These are phyloP conservation scores for Phrynocephalus forsythii DNA, from an alignment of 2,797 vertebrate species.

Conservation along the genomic window DNA sequence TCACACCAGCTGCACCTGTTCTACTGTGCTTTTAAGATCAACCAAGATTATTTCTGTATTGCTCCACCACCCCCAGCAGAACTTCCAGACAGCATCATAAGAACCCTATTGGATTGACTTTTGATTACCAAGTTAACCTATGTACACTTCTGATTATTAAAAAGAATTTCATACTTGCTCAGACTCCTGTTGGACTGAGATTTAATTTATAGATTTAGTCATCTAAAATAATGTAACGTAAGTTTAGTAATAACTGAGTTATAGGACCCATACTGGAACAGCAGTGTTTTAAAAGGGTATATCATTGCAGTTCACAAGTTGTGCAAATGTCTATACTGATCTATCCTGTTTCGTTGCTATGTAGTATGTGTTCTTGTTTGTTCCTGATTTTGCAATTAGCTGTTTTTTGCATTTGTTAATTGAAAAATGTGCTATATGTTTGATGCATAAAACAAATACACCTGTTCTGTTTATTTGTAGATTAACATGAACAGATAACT, in stretches of 20 bases:
- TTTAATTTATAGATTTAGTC: neutral
- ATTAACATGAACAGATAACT: neutral
- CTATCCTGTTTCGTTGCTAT: neutral
- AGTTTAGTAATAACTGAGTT: neutral
- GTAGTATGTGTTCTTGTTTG: neutral
- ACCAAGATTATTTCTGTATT: neutral
- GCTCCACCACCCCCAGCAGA: no score
- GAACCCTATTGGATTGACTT: neutral
- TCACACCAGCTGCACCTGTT: neutral
- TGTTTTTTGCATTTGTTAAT: neutral
- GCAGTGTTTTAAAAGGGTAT: neutral
- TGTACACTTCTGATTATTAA: neutral
- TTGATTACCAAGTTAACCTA: neutral
- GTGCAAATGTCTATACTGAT: neutral
- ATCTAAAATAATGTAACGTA: neutral
- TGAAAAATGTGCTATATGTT: neutral
- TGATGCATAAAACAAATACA: neutral
- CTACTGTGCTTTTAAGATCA: neutral
- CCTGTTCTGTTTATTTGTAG: neutral
- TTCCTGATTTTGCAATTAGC: neutral
- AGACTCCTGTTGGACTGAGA: neutral
- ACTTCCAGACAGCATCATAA: slow-evolving; percentile 1
- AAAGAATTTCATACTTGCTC: neutral
- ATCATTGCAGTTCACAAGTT: neutral
- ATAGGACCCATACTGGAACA: neutral